Evolutionary conservation across 2,888 invertebrate genomes (phyloP).

Genomic region (Amphipyra tragopoginis): DNA sequence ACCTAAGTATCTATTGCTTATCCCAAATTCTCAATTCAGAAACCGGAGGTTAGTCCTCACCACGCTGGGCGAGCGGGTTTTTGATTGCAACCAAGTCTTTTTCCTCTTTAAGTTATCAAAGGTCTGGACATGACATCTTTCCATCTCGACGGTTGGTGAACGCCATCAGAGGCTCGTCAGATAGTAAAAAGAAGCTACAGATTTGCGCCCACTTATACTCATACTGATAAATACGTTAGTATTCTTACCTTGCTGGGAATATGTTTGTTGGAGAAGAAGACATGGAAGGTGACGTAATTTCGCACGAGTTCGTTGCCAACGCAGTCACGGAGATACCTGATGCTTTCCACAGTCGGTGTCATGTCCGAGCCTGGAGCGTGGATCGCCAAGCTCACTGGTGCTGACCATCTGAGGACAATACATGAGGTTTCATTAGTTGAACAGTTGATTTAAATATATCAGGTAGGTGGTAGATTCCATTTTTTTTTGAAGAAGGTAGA

Average conservation of each 20-base stretch:
- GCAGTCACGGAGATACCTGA: slow-evolving; percentile 95
- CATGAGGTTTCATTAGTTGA: not conserved
- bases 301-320: slow-evolving; percentile 92
- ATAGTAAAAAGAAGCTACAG: too few species aligned
- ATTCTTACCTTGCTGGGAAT: slow-evolving; percentile 91
- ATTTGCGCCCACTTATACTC: too few species aligned
- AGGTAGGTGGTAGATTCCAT: too few species aligned
- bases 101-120: too few species aligned
- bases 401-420: slow-evolving; percentile 92
- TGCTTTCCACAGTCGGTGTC: slow-evolving; percentile 93
- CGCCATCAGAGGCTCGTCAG: too few species aligned
- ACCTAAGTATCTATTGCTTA: too few species aligned
- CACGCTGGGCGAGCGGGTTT: too few species aligned
- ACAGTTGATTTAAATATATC: not conserved
- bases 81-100: too few species aligned
- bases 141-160: too few species aligned
- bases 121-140: too few species aligned
- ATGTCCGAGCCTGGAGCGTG: slow-evolving; percentile 97
- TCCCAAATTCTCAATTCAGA: too few species aligned
- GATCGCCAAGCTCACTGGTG: slow-evolving; percentile 96
- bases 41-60: not conserved
- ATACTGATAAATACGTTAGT: not conserved
- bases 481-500: not conserved
- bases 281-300: slow-evolving; percentile 95
- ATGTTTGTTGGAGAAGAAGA: slow-evolving; percentile 96